A percentile compares a stretch with the other conserved stretches of the same genome.
These are phyloP conservation scores for Microctenopoma stevenorrisi DNA, from an alignment of 2,797 vertebrate species.

Conservation along the genomic window DNA sequence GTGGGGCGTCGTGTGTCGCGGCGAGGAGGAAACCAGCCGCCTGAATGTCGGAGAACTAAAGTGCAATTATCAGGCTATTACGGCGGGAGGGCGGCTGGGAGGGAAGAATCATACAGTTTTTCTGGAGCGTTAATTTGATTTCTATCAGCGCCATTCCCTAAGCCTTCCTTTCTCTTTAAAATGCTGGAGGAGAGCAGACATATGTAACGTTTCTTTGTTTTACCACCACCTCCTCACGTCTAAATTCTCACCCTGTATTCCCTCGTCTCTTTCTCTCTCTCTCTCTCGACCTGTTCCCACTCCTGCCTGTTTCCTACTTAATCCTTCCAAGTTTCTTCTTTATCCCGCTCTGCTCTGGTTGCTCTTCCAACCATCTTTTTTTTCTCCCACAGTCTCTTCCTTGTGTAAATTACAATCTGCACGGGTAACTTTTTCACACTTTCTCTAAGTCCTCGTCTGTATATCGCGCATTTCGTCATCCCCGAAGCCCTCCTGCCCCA, in stretches of 20 bases:
- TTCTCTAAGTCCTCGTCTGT: conserved; percentile 62
- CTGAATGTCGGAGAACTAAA: conserved; percentile 86
- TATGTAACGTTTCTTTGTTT: conserved; percentile 73
- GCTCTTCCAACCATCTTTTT: conserved; percentile 9
- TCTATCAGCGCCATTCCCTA: conserved; percentile 74
- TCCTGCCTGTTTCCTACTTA: conserved; percentile 32
- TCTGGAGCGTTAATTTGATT: conserved; percentile 87
- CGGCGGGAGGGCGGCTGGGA: conserved; percentile 78
- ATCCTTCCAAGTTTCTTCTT: conserved; percentile 30
- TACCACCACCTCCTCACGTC: conserved; percentile 56
- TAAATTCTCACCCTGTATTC: conserved; percentile 34
- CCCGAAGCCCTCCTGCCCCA: conserved; percentile 52
- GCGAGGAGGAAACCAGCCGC: conserved; percentile 77
- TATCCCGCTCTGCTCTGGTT: conserved; percentile 25
- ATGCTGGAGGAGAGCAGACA: conserved; percentile 65
- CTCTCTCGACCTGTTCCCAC: conserved; percentile 30
- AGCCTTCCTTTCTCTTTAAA: conserved; percentile 64
- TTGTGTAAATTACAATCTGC: conserved; percentile 44
- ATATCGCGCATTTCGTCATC: conserved; percentile 64
- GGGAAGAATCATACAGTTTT: conserved; percentile 82
- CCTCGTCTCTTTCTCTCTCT: background rate
- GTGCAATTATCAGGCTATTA: conserved; percentile 90
- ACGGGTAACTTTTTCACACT: conserved; percentile 47
- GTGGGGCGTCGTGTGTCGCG: conserved; percentile 76
- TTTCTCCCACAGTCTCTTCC: conserved; percentile 24